Evolutionary conservation across 1,140 invertebrate species (phyloP), one percentile per base, ranked within the genome.

Genomic region (Drosophila burlai): DNA sequence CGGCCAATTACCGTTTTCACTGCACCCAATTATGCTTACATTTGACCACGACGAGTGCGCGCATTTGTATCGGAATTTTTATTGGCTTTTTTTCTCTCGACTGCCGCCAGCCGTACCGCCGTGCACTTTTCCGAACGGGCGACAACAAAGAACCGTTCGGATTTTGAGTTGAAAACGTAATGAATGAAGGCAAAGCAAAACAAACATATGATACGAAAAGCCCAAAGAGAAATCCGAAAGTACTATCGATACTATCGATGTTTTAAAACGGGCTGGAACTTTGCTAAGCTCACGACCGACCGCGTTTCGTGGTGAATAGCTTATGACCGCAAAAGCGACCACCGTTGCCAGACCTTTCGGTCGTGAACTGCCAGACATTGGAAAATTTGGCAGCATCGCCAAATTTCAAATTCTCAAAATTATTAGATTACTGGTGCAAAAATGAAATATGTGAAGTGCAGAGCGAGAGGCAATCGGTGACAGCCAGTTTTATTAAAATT

Each of bases 21-120:
- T 67, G 43, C 71, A 74, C 71, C 68, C 49, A 61, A 73, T 74
- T 52, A 31, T 36, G 26, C 31, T 18, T 21, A 16, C 24, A 59
- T 71, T 45, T 18, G 18, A 24, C 47, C n/a, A n/a, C 62, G 45
- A 29, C 29, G 45, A 47, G 18, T 68, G 62, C 43, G 45, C 65
- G 24, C 47, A 68, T 71, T 71, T 71, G 38, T 69, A 46, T 69
- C 49, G 67, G 64, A 55, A 69, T 69, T 69, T 71, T 65, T 57
- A 38, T 69, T 57, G 54, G 40, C 29, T 42, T 67, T 71, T 71
- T 40, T 45, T 24, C 43, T 24, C 36, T 45, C 64, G 47, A 69
- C 36, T 26, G 38, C 24, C 63, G 45, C 38, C 16, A 36, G 36
- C 45, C 45, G 59, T 36, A 50, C n/a, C 36, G 40, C 65, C 68